Base-by-base conservation (phyloP, 2,888 invertebrate species). In the Loripinus fragilis region DNA sequence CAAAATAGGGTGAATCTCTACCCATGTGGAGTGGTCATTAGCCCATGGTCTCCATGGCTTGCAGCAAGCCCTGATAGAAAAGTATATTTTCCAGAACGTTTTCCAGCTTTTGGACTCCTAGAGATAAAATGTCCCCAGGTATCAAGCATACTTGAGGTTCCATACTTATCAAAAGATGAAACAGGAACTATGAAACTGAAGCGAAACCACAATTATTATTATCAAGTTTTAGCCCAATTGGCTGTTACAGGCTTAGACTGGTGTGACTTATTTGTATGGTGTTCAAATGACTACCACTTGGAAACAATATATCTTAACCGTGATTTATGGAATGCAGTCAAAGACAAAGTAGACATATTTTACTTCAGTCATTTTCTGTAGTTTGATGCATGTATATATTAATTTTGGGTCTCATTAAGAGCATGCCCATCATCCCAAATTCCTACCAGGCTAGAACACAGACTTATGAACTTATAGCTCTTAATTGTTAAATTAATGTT, bases 21-120 rank as follows among this genome's bases (percentile, higher is more conserved):
- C 33, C 73, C 79, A 17, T 80, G 76, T 76, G 76, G 79, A 8
- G 45, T 80, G 5, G 64, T 76, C 45, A 50, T 75, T 8, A 70
- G 45, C 48, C 7, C 30, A 0, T 70, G 60, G 28, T 12, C 64
- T 25, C 79, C 64, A 35, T 76, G 0, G 79, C 72, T 2, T 70
- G n/a, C n/a, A n/a, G n/a, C 79, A 10, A 80, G 72, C 23, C 72
- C 72, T 20, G 76, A 80, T 33, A 41, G 80, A 28, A 83, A 83
- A 17, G 78, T 80, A 10, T 80, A 80, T 33, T 35, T 72, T 45
- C 67, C 78, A 17, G 23, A 38, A 23, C 42, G 35, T 35, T 17
- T 17, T 17, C 68, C 71, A 68, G 72, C 50, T 1, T 79, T 70
- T 69, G 79, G 75, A 0, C 17, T 75, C 0, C 42, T 74, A 15